A percentile compares a stretch with the other conserved stretches of the same genome.
phyloP scores from a whole-genome alignment of 1,140 invertebrate genomes.

The Pseudobourletiella spinata region DNA sequence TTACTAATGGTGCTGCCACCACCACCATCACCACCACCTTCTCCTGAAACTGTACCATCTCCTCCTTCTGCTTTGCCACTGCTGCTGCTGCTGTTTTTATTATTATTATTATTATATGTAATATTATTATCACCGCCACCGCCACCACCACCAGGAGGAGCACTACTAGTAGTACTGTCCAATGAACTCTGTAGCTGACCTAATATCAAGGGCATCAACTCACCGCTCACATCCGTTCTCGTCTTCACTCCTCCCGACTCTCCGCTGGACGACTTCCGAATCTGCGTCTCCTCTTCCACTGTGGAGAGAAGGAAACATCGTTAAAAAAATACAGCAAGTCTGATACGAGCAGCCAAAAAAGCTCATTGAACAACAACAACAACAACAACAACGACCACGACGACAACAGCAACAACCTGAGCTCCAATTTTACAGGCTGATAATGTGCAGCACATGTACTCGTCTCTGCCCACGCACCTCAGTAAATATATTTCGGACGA shows the following conservation, averaged over 20 bases:
- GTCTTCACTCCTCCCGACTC: too few relatives aligned
- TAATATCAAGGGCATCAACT: conserved; percentile 53
- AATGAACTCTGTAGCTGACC: conserved; percentile 44
- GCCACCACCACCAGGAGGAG: conserved; percentile 15
- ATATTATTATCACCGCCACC: conserved; percentile 16
- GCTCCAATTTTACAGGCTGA: too few relatives aligned
- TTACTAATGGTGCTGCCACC: too few relatives aligned
- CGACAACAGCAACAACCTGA: not conserved
- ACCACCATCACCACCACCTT: not conserved
- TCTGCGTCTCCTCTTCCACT: not conserved
- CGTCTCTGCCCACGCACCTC: too few relatives aligned
- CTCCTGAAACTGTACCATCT: not conserved
- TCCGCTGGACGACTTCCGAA: not conserved
- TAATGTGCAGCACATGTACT: too few relatives aligned
- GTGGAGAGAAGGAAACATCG: not conserved
- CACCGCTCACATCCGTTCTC: conserved; percentile 41
- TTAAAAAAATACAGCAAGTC: not conserved
- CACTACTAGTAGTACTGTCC: conserved; percentile 22
- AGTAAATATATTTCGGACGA: too few relatives aligned
- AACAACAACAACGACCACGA: not conserved
- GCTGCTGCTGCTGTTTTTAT: not conserved
- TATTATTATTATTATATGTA: conserved; percentile 4
- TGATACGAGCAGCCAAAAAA: not conserved
- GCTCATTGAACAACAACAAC: not conserved
- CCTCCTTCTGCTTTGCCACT: not conserved